phyloP scores from a whole-genome alignment of 2,113 vertebrate species.

The Meles meles region DNA sequence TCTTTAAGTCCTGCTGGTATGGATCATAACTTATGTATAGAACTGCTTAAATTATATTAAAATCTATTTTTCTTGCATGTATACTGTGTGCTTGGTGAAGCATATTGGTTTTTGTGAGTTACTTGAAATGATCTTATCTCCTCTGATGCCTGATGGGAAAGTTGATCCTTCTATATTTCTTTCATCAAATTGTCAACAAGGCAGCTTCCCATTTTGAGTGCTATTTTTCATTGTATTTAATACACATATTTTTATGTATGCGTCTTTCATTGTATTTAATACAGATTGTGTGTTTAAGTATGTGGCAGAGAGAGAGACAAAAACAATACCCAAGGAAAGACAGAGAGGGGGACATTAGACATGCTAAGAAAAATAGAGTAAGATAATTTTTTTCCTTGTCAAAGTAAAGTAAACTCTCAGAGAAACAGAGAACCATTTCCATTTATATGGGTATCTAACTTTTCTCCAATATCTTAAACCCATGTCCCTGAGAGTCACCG shows the following conservation, averaged over 20 bases:
- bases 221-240: slow-evolving; percentile 37
- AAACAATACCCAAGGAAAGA: background rate
- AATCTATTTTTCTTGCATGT: background rate
- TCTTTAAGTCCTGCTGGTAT: slow-evolving; percentile 8
- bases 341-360: background rate
- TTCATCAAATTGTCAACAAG: slow-evolving; percentile 4
- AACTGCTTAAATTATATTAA: slow-evolving; percentile 17
- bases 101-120: background rate
- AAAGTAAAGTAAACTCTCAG: background rate
- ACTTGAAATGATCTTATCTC: slow-evolving; percentile 46
- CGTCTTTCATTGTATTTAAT: slow-evolving; percentile 17
- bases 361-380: background rate
- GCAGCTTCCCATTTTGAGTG: background rate
- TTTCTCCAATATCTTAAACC: background rate
- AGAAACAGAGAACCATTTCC: background rate
- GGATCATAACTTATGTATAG: background rate
- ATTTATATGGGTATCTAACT: slow-evolving; percentile 6
- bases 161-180: background rate
- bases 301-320: background rate
- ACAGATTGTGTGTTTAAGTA: slow-evolving; percentile 41
- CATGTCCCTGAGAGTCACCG: background rate
- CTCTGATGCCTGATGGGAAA: background rate
- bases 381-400: background rate
- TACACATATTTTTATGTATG: background rate
- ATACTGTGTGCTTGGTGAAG: background rate